Conservation (phyloP, 1,140 invertebrate species). For the Saccostrea cuccullata region DNA sequence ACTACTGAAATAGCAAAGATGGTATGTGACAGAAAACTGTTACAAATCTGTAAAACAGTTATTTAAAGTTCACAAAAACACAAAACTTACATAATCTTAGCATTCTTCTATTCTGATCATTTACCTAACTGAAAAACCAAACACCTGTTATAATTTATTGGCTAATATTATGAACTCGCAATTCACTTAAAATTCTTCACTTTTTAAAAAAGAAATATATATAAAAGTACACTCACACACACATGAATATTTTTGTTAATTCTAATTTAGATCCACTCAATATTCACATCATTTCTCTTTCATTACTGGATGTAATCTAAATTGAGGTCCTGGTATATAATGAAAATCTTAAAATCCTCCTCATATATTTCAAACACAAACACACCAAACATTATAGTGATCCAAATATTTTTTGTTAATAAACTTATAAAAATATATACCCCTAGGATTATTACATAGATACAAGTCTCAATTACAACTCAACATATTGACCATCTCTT, state of each 20-base stretch:
- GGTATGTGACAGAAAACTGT: background rate
- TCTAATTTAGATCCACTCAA: background rate
- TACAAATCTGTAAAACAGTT: background rate
- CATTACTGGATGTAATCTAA: background rate
- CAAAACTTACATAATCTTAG: background rate
- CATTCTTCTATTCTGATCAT: background rate
- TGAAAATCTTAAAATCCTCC: background rate
- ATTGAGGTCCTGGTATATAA: background rate
- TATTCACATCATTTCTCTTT: background rate
- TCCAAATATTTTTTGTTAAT: conserved; percentile 14
- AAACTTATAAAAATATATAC: background rate
- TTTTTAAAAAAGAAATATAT: background rate
- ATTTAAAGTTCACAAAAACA: conserved; percentile 3
- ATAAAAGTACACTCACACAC: background rate
- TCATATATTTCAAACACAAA: background rate
- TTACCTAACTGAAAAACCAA: background rate
- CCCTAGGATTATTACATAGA: background rate
- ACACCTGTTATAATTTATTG: background rate
- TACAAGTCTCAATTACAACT: background rate
- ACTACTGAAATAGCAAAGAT: background rate
- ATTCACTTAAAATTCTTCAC: background rate
- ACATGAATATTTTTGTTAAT: background rate
- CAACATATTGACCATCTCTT: conserved; percentile 3
- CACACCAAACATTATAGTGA: background rate
- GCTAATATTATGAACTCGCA: background rate